Conservation (phyloP, 2,113 vertebrate genomes). For the Epinephelus cyanopodus region DNA sequence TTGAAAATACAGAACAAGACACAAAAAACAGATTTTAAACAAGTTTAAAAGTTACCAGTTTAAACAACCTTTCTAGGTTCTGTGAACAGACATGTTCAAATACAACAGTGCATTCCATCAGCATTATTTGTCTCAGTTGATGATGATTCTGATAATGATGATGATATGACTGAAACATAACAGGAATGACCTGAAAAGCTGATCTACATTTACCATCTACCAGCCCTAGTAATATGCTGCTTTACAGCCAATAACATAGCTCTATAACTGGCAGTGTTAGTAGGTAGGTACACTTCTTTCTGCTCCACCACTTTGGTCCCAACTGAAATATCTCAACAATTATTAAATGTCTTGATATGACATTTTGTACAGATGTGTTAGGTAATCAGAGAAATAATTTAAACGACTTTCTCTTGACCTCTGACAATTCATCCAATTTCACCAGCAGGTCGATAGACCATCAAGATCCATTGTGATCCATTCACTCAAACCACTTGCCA, state of each 20-base stretch:
- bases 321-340: too few species aligned
- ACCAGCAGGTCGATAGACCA: neutral
- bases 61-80: too few species aligned
- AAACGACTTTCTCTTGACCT: too few species aligned
- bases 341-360: neutral
- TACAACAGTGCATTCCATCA: too few species aligned
- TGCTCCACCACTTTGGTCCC: neutral
- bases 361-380: neutral
- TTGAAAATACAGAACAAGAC: neutral
- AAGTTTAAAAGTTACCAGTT: too few species aligned
- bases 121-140: too few species aligned
- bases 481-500: too few species aligned
- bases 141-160: neutral
- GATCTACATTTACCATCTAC: neutral
- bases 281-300: neutral
- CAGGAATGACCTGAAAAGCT: neutral
- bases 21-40: neutral
- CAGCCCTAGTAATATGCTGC: neutral
- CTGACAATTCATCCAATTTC: neutral
- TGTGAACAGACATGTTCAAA: too few species aligned
- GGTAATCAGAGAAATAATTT: neutral
- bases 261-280: neutral
- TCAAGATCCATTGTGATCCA: too few species aligned
- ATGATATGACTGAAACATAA: neutral
- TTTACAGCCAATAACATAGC: neutral